These are phyloP conservation scores for Atopsyche davidsoni DNA, from an alignment of 1,140 invertebrate genomes.

Conservation along the genomic window DNA sequence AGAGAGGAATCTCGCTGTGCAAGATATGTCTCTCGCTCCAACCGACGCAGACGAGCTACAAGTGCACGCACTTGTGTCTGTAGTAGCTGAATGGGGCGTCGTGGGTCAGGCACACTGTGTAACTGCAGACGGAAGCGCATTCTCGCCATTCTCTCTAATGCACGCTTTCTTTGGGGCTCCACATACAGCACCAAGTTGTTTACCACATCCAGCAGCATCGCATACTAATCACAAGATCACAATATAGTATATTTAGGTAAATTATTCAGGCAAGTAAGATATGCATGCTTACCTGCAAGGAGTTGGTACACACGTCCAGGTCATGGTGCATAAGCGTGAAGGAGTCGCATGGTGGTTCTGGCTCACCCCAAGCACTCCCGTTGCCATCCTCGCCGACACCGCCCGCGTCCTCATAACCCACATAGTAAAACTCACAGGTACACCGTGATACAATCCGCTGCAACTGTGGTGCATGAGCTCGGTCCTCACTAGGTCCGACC, in stretches of 20 bases:
- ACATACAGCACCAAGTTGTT: conserved; percentile 96
- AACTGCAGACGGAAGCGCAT: conserved; percentile 92
- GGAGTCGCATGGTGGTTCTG: conserved; percentile 86
- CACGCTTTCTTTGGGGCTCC: conserved; percentile 90
- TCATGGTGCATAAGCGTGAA: conserved; percentile 98
- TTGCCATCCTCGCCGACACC: conserved; percentile 29
- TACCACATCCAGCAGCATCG: conserved; percentile 94
- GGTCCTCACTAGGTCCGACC: conserved; percentile 63
- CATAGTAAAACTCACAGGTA: conserved; percentile 97
- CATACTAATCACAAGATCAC: conserved; percentile 57
- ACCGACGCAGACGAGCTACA: conserved; percentile 69
- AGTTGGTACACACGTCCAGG: conserved; percentile 95
- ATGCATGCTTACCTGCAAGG: conserved; percentile 59
- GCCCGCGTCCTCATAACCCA: conserved; percentile 72
- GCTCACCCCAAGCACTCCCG: conserved; percentile 62
- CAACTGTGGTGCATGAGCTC: conserved; percentile 49
- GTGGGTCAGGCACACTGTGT: conserved; percentile 83
- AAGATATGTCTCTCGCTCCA: conserved; percentile 89
- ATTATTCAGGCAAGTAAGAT: conserved; percentile 4
- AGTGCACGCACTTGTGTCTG: conserved; percentile 81
- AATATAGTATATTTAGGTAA: not conserved
- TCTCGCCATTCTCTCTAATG: conserved; percentile 78
- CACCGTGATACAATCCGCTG: conserved; percentile 96
- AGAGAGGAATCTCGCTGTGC: conserved; percentile 70
- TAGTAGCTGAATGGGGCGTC: conserved; percentile 83